Percentiles rank a stretch among this genome's conserved stretches.
These are phyloP conservation scores for Rhagonycha fulva DNA, from an alignment of 2,888 invertebrate species.

Conservation along the genomic window DNA sequence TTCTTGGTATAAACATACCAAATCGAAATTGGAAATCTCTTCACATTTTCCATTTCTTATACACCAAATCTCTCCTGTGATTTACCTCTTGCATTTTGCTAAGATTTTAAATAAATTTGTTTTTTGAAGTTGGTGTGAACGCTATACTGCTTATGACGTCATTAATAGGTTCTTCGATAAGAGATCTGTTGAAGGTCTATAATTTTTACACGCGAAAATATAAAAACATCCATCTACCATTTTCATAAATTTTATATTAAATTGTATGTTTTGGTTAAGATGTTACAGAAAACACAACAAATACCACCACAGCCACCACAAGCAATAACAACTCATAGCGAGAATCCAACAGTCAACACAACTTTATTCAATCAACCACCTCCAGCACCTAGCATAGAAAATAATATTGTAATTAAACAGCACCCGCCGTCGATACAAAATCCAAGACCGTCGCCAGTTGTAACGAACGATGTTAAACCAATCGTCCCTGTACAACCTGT, in stretches of 20 bases:
- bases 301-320: conserved; percentile 29
- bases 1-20: too few species aligned
- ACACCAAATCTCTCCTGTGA: too few species aligned
- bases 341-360: conserved; percentile 33
- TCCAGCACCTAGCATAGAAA: conserved; percentile 31
- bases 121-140: too few species aligned
- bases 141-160: too few species aligned
- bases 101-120: too few species aligned
- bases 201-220: too few species aligned
- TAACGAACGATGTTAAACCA: conserved; percentile 44
- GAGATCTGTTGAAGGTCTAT: too few species aligned
- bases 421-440: conserved; percentile 17
- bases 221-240: background rate
- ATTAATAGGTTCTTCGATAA: too few species aligned
- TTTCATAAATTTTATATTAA: background rate
- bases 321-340: conserved; percentile 38
- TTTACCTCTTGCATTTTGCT: too few species aligned
- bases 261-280: conserved; percentile 33
- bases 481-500: conserved; percentile 35
- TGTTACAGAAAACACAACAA: conserved; percentile 39
- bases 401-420: conserved; percentile 24
- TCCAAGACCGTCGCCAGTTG: conserved; percentile 40
- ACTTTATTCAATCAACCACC: conserved; percentile 36
- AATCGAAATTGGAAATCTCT: too few species aligned
- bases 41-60: too few species aligned